Evolutionary conservation across 2,797 vertebrate genomes (phyloP).

Genomic region (Vultur gryphus): DNA sequence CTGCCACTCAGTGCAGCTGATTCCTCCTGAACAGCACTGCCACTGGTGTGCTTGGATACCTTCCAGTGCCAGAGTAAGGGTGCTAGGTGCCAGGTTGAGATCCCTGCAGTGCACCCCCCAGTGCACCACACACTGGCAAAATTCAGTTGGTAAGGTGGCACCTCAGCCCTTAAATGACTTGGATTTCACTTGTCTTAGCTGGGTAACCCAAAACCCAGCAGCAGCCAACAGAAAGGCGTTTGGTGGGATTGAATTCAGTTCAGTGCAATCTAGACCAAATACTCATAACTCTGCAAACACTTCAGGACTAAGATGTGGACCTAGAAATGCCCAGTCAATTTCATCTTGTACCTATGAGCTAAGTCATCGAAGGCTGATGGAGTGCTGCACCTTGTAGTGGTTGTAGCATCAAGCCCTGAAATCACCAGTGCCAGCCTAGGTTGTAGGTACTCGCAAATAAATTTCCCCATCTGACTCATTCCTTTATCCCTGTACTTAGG

Average conservation of each 20-base stretch:
- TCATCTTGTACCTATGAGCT: neutral
- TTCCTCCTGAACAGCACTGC: neutral
- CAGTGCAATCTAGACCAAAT: neutral
- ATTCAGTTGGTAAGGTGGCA: neutral
- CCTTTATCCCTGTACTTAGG: neutral
- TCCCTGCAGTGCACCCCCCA: neutral
- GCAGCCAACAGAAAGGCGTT: neutral
- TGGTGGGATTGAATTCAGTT: neutral
- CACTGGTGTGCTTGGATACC: neutral
- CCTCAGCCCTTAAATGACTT: neutral
- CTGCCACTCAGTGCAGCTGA: rapidly evolving
- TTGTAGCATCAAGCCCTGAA: neutral
- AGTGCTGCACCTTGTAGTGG: neutral
- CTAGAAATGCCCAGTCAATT: neutral
- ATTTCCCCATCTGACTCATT: neutral
- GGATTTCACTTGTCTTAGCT: neutral
- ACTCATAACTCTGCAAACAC: neutral
- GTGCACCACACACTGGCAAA: neutral
- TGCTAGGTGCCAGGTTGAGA: neutral
- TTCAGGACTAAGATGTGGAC: neutral
- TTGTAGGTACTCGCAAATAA: neutral
- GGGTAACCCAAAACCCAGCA: neutral
- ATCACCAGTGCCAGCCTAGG: neutral
- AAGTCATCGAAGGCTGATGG: neutral
- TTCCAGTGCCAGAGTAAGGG: neutral